Evolutionary conservation across 2,113 vertebrate species (phyloP).

Genomic region (Lamprologus tigripictilis): DNA sequence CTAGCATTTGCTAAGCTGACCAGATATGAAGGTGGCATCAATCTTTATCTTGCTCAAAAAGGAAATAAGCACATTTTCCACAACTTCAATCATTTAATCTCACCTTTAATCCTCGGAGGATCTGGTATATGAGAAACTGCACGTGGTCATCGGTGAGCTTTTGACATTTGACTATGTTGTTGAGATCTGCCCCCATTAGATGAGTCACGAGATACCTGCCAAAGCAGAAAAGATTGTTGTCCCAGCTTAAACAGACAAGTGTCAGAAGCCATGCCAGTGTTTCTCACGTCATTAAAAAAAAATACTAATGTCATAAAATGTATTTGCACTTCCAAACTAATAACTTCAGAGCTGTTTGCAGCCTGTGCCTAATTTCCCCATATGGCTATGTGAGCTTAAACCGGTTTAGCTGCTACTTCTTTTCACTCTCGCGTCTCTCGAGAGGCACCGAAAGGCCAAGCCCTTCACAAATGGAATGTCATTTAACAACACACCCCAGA

Average conservation of each 20-base stretch:
- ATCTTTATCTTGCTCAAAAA: neutral
- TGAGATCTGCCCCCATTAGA: slow-evolving; percentile 97
- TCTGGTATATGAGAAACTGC: slow-evolving; percentile 98
- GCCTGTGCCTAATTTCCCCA: neutral
- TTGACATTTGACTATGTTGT: slow-evolving; percentile 99
- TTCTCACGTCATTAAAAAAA: neutral
- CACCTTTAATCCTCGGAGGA: slow-evolving; percentile 96
- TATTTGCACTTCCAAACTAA: neutral
- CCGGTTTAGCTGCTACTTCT: slow-evolving; percentile 1
- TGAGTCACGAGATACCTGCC: slow-evolving; percentile 94
- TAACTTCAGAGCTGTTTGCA: neutral
- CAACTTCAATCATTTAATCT: neutral
- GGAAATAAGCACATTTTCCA: neutral
- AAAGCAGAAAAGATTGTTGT: slow-evolving; percentile 12
- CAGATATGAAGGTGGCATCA: neutral
- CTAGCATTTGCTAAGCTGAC: neutral
- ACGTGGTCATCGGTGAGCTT: slow-evolving; percentile 98
- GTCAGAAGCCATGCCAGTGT: neutral
- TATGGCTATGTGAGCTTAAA: slow-evolving; percentile 2
- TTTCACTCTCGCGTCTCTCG: neutral
- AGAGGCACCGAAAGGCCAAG: neutral
- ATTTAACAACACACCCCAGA: slow-evolving; percentile 22
- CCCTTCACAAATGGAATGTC: slow-evolving; percentile 29
- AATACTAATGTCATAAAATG: neutral
- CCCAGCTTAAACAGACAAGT: neutral